Base-by-base conservation (phyloP, 2,888 invertebrate genomes). In the Pheosia tremula region DNA sequence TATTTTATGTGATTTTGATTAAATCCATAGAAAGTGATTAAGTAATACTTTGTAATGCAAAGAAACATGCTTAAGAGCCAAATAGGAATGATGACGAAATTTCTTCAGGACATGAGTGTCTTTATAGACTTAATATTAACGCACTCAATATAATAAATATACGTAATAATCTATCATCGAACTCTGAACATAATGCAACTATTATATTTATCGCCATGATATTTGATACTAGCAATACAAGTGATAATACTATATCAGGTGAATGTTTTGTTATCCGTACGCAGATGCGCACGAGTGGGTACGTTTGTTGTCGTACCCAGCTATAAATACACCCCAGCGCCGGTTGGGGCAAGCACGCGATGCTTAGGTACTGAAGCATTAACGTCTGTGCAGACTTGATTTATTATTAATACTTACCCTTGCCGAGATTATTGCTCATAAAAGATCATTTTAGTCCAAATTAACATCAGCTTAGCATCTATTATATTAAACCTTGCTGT, bases 251-350 rank as follows among this genome's bases (percentile, higher is more conserved):
- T 39, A 41, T 59, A 59, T 39, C 49, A 54, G 47, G 39, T 45
- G 39, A 13, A 47, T 73, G 61, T 66, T 72, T 61, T 83, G 78
- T 79, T 76, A 64, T 74, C 84, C 36, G 67, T 84, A 78, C 78
- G 10, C 61, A 63, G 73, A 76, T 78, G 80, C 75, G 77, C 77
- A 66, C 63, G 75, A 78, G 79, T 80, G 69, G 78, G 61, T 68
- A 66, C 75, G 79, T 78, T 79, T 84, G 85, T 81, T 84, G 82
- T 81, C 79, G 79, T 79, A 76, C 65, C 64, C 71, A 13, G 68
- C 79, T 86, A 87, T 81, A 82, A 84, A 86, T 86, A 87, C 70
- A 62, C 38, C 59, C 56, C 63, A 60, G 59, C 57, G 60, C 72
- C 63, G 64, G 64, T 62, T 59, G 56, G 56, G 41, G 11, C 56